Base-by-base conservation (phyloP, 2,113 vertebrate species). In the Mobula hypostoma region DNA sequence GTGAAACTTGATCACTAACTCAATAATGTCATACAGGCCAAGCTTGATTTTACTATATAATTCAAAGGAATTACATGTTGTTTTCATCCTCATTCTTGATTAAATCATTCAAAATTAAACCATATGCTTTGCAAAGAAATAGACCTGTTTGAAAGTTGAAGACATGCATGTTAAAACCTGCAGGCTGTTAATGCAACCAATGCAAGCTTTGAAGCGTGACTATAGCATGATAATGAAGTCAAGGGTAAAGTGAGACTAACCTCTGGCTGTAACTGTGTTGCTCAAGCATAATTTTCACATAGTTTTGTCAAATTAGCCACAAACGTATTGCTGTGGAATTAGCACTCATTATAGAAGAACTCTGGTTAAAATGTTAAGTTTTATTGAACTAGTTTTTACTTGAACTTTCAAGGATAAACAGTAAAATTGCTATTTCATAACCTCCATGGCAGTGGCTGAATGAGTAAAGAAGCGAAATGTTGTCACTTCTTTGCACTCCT, bases 21-120 rank as follows among this genome's bases (percentile, higher is more conserved):
- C n/a, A 29, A 90, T 90, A n/a, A 17, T 63, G 56, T 66, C 14
- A 66, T 66, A 66, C 56, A n/a, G 56, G 12, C 56, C 56, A 29
- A 58, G 83, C 83, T 61, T 87, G 61, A 48, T 48, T 87, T 11
- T 29, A 61, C 21, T 61, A 5, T 87, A 61, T 87, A 61, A 87
- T 87, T 87, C 83, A 61, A 87, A 87, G 58, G 61, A 87, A 90
- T 90, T 66, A 17, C 63, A 90, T 7, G 29, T 27, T 90, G 58
- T 7, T 74, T 66, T 66, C 66, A 66, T 90, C 29, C 29, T 90
- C 40, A 32, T 32, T 36, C n/a, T 32, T 19, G n/a, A n/a, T 90
- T 66, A 66, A 66, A n/a, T 32, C 61, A 66, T 7, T 15, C 61
- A n/a, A 90, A 90, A 90, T 66, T 90, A 66, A 90, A 66, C n/a